phyloP scores from a whole-genome alignment of 92 coral and sea anemone genomes.

The Bergia sp. region DNA sequence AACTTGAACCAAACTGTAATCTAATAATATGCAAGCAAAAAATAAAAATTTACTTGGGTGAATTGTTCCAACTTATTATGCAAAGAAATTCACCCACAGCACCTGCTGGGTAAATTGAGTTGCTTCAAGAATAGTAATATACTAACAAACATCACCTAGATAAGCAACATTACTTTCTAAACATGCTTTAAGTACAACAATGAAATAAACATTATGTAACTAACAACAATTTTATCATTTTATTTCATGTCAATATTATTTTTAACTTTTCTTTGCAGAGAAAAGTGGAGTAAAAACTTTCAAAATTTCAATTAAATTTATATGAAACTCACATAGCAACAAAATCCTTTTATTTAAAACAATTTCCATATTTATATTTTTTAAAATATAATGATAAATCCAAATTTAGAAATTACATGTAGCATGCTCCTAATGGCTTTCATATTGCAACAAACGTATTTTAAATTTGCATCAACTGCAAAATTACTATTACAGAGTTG shows the following conservation, averaged over 20 bases:
- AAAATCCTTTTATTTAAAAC: neutral
- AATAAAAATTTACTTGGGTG: neutral
- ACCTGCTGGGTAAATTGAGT: constrained; percentile 6
- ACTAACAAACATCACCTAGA: neutral
- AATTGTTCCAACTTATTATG: neutral
- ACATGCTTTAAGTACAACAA: neutral
- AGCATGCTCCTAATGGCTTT: neutral
- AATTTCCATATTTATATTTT: neutral
- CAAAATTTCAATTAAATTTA: too few relatives aligned
- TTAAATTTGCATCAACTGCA: neutral
- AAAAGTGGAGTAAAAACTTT: too few relatives aligned
- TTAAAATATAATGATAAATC: neutral
- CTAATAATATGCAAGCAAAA: neutral
- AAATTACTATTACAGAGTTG: neutral
- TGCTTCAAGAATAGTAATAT: neutral
- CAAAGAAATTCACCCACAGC: constrained; percentile 1
- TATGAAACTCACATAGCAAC: neutral
- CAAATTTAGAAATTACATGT: constrained; percentile 40
- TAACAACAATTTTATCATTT: neutral
- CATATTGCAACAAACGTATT: constrained; percentile 1
- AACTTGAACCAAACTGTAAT: neutral
- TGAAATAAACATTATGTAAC: neutral
- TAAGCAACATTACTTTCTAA: neutral
- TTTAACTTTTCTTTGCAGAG: neutral
- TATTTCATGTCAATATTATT: neutral